These are phyloP conservation scores for Poeciliopsis presidionis DNA, from an alignment of 2,797 vertebrate species.

Conservation along the genomic window DNA sequence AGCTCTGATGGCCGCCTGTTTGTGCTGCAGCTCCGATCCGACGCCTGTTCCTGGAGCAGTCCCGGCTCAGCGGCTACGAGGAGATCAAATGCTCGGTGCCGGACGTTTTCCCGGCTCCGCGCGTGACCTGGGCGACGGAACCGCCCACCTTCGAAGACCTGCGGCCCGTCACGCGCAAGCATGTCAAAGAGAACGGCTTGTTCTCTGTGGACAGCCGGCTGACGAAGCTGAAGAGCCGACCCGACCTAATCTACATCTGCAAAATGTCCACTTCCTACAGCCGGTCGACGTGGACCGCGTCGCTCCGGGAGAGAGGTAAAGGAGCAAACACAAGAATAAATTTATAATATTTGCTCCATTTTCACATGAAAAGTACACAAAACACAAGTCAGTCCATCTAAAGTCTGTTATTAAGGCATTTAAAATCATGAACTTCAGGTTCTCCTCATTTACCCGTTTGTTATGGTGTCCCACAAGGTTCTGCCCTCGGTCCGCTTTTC, in stretches of 20 bases:
- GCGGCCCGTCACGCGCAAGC: constrained; percentile 65
- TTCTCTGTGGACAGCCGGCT: constrained; percentile 77
- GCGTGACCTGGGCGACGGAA: constrained; percentile 73
- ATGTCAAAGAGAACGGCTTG: constrained; percentile 58
- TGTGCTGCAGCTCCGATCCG: constrained; percentile 72
- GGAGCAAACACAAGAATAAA: neutral
- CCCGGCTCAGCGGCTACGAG: constrained; percentile 76
- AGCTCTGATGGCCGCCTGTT: constrained; percentile 26
- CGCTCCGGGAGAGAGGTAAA: constrained; percentile 75
- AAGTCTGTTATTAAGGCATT: no score
- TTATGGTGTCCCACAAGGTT: neutral
- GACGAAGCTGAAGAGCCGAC: constrained; percentile 45
- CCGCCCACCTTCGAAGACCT: constrained; percentile 68
- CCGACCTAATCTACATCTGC: constrained; percentile 78
- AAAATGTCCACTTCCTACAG: constrained; percentile 68
- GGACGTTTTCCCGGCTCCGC: constrained; percentile 76
- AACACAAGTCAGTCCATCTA: no score
- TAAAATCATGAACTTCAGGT: neutral
- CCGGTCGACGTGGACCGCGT: constrained; percentile 67
- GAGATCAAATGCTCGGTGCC: constrained; percentile 75
- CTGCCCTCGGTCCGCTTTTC: neutral
- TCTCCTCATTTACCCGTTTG: neutral
- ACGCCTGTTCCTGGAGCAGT: constrained; percentile 66
- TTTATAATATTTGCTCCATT: no score
- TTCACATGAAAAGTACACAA: no score